Evolutionary conservation across 2,888 invertebrate species (phyloP), one percentile per base, ranked within the genome.

Genomic region (Holacanthella duospinosa): DNA sequence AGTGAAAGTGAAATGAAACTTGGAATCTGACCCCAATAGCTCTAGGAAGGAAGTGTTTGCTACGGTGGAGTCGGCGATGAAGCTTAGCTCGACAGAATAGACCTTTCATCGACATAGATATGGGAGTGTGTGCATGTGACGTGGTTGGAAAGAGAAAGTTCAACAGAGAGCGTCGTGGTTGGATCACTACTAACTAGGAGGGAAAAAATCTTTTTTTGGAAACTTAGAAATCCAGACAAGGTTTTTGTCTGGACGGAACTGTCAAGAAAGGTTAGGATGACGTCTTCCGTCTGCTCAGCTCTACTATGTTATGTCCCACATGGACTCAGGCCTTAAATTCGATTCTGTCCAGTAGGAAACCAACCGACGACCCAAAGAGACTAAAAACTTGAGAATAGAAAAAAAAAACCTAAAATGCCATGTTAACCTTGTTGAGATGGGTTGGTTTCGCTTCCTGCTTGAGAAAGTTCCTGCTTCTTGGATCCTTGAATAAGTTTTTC

Each of bases 111-210:
- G 48, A 9, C 48, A 48, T 9, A n/a, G 4, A 21, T n/a, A 21
- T n/a, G 48, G 21, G 48, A 48, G 4, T 48, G 48, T n/a, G 48
- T 48, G 48, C 12, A 48, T 48, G 48, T 48, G 48, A 48, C 48
- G n/a, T 48, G 48, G 48, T 9, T 48, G n/a, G 48, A 48, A 21
- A 48, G 9, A 36, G 36, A 16, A 36, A 36, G 36, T 36, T 36
- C 6, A 6, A 6, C 36, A 16, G 36, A 36, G 9, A 36, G 9
- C 9, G 36, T 36, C 36, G 9, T 36, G 36, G 36, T 36, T 6
- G 36, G 36, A 6, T n/a, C n/a, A n/a, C n/a, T n/a, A n/a, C n/a
- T n/a, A n/a, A n/a, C n/a, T n/a, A n/a, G n/a, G n/a, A 6, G 36
- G 36, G 16, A 36, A 36, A 16, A 36, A 36, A 36, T 36, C 36